Base-by-base conservation (phyloP, 2,113 vertebrate species). In the Dendropsophus ebraccatus region DNA sequence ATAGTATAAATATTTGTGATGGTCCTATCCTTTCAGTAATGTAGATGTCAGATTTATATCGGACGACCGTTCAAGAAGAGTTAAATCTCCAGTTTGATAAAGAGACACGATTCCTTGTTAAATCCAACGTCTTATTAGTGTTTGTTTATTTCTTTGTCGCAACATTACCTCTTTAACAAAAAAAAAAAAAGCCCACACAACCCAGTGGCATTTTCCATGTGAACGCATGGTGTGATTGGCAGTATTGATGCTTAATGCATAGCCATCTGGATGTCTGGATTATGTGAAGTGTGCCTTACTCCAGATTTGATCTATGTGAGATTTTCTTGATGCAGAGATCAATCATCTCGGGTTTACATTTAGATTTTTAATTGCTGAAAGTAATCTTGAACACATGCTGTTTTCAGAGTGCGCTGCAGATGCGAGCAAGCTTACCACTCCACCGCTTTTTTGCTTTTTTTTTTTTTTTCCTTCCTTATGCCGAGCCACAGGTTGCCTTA, bases 331-430 rank as follows among this genome's bases (percentile, higher is more conserved):
- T 82, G 81, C 81, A 82, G 62, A 82, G 81, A 82, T 82, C 81
- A 82, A 82, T 82, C 81, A 67, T 82, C 81, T 69, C 65, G 25
- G 81, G 81, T 69, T 70, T 82, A 70, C 62, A 69, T 82, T 69
- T 70, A 82, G 60, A 70, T 82, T 82, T 82, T 82, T 82, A 82
- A 82, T 82, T 82, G 81, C 81, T 69, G 65, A 82, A 82, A 52
- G 65, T 82, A 82, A 82, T 82, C 81, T 82, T 82, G 81, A 82
- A 82, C 60, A 82, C 81, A 82, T 82, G 81, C 65, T 82, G 81
- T 82, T 82, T 50, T 52, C 65, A n/a, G 78, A 62, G 78, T 47
- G 56, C 35, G 37, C 78, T 47, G 60, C 78, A 81, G 58, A 81
- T 81, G 78, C 58, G 78, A 81, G 56, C 23, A 25, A 47, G 77